Conservation (phyloP, 1,140 invertebrate genomes). For the Zaprionus kolodkinae region DNA sequence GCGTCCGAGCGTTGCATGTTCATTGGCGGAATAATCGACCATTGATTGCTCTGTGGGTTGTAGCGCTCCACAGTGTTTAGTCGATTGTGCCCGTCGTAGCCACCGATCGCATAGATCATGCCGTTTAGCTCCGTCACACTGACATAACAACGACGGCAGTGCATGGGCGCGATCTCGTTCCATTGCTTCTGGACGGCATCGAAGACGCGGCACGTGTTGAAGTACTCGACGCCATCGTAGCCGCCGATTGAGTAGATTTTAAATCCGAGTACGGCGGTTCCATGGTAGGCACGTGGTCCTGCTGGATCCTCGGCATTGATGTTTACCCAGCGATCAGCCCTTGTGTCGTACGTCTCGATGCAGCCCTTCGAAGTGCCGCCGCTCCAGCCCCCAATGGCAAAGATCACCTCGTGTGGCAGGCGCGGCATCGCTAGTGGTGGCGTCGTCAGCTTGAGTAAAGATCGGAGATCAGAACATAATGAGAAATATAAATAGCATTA, state of each 20-base stretch:
- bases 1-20: constrained; percentile 92
- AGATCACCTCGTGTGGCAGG: constrained; percentile 89
- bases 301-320: constrained; percentile 86
- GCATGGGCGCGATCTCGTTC: constrained; percentile 88
- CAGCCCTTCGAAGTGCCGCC: constrained; percentile 90
- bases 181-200: constrained; percentile 88
- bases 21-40: constrained; percentile 94
- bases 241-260: constrained; percentile 92
- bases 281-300: constrained; percentile 90
- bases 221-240: constrained; percentile 90
- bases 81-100: constrained; percentile 93
- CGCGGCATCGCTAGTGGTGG: constrained; percentile 87
- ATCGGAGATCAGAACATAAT: constrained; percentile 1
- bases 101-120: constrained; percentile 93
- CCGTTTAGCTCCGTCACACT: constrained; percentile 88
- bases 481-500: constrained; percentile 3
- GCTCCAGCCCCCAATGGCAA: constrained; percentile 92
- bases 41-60: constrained; percentile 90
- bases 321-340: constrained; percentile 88
- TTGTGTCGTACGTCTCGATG: constrained; percentile 91
- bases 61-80: constrained; percentile 90
- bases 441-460: constrained; percentile 85
- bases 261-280: constrained; percentile 88
- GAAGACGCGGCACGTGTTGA: constrained; percentile 89
- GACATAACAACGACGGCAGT: constrained; percentile 87